phyloP scores from a whole-genome alignment of 1,140 invertebrate species.

The Brachionus sp. region DNA sequence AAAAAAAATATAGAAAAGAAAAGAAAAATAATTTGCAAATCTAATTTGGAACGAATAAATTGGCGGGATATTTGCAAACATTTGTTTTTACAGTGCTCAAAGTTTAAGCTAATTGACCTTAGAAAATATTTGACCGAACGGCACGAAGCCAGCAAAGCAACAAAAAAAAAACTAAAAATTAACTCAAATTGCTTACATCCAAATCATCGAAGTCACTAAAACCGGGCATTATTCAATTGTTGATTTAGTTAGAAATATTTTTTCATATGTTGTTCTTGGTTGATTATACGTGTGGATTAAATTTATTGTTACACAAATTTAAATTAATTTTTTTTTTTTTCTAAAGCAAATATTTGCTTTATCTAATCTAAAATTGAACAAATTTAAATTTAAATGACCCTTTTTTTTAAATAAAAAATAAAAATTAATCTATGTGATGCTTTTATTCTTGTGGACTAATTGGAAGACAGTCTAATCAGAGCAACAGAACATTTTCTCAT shows the following conservation, averaged over 20 bases:
- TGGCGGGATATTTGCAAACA: constrained; percentile 15
- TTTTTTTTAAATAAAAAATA: background rate
- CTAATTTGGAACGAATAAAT: background rate
- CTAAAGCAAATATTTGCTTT: constrained; percentile 36
- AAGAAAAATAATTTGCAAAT: background rate
- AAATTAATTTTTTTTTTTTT: background rate
- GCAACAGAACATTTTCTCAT: constrained; percentile 6
- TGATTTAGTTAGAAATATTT: background rate
- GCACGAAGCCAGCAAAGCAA: background rate
- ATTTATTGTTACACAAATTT: background rate
- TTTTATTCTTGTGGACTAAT: background rate
- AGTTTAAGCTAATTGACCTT: constrained; percentile 4
- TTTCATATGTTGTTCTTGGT: background rate
- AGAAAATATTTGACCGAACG: background rate
- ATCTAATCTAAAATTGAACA: constrained; percentile 34
- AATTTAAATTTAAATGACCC: background rate
- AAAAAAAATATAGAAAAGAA: too few relatives aligned
- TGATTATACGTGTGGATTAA: background rate
- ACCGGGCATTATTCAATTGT: constrained; percentile 33
- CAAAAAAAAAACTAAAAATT: too few relatives aligned
- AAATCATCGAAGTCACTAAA: constrained; percentile 44
- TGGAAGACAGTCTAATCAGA: background rate
- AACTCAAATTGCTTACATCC: constrained; percentile 1
- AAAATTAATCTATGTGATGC: background rate
- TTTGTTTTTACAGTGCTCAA: background rate